phyloP scores from a whole-genome alignment of 2,113 vertebrate genomes.

The Bubo scandiacus region DNA sequence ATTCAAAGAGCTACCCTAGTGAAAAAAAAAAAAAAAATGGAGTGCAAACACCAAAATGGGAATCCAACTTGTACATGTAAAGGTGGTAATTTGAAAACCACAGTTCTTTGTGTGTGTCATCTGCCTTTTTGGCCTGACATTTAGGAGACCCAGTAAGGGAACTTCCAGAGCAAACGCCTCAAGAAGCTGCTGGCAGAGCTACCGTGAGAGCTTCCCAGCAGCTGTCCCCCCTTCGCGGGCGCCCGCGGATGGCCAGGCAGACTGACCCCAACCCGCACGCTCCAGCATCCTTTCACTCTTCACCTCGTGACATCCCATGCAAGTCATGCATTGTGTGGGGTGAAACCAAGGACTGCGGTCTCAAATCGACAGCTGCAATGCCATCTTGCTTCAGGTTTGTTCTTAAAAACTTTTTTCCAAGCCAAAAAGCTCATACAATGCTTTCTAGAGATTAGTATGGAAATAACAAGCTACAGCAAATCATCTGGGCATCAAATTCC shows the following conservation, averaged over 20 bases:
- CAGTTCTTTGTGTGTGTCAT: not conserved
- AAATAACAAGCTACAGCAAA: not conserved
- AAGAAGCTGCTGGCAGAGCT: not conserved
- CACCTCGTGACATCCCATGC: not conserved
- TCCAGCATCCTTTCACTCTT: not conserved
- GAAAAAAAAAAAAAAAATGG: not conserved
- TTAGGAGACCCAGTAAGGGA: not conserved
- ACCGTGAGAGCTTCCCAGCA: not conserved
- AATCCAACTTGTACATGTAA: not conserved
- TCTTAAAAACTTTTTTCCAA: not conserved
- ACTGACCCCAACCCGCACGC: fast-evolving
- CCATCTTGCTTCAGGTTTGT: not conserved
- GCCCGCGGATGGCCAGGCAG: fast-evolving
- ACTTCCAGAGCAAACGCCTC: not conserved
- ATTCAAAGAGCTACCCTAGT: not conserved
- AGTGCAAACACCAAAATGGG: not conserved
- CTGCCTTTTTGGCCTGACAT: not conserved
- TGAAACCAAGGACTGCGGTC: not conserved
- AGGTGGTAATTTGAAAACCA: conserved; percentile 1
- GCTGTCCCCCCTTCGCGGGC: fast-evolving
- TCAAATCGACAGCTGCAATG: not conserved
- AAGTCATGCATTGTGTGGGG: not conserved
- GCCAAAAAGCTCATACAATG: not conserved
- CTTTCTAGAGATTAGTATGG: not conserved
- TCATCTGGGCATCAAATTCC: not conserved